phyloP scores from a whole-genome alignment of 2,113 vertebrate species.

The Passer domesticus region DNA sequence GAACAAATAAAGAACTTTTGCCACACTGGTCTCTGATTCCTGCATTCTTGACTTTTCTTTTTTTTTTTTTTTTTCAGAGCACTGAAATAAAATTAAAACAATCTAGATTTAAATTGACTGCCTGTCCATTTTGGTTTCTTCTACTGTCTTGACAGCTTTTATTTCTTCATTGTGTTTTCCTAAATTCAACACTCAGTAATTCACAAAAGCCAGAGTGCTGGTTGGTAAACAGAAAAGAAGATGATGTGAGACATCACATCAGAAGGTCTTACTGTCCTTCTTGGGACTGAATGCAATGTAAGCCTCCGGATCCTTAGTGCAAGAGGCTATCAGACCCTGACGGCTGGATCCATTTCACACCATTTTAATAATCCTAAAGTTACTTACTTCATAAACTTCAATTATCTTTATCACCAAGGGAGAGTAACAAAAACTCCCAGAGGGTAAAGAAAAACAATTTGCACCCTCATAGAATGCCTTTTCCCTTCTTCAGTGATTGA shows the following conservation, averaged over 20 bases:
- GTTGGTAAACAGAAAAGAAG: neutral
- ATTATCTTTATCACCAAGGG: neutral
- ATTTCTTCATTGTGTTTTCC: neutral
- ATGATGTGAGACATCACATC: neutral
- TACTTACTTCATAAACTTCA: neutral
- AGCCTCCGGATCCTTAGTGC: neutral
- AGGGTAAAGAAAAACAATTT: constrained; percentile 1
- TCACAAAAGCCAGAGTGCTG: neutral
- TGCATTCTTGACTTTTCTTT: neutral
- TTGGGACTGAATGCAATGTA: neutral
- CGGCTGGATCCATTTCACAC: neutral
- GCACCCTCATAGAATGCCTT: neutral
- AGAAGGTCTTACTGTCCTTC: neutral
- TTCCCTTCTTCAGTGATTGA: neutral
- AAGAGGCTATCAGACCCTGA: neutral
- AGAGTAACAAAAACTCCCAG: neutral
- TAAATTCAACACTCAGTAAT: neutral
- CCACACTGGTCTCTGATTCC: neutral
- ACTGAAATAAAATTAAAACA: neutral
- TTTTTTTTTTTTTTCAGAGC: neutral
- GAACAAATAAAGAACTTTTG: neutral
- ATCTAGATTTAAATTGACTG: neutral
- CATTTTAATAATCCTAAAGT: neutral
- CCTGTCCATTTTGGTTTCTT: neutral
- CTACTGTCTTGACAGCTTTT: neutral